phyloP scores from a whole-genome alignment of 23 tunicate genomes.

The Oikopleura dioica region DNA sequence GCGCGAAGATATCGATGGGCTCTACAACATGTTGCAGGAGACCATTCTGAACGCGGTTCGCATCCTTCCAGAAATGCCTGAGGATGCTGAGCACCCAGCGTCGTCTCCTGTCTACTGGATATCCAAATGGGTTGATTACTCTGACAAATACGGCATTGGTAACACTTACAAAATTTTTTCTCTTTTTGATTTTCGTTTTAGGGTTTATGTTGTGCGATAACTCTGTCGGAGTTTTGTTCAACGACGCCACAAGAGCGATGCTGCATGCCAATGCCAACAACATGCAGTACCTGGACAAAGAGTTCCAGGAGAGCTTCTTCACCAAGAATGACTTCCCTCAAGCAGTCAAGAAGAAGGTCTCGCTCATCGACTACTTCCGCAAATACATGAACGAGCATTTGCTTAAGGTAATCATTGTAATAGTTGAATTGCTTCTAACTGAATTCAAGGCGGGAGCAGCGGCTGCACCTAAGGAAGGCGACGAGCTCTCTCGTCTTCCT shows the following conservation, averaged over 20 bases:
- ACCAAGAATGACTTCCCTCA: conserved; percentile 34
- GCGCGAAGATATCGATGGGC: too few relatives aligned
- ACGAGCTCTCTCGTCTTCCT: conserved; percentile 64
- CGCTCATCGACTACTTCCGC: conserved; percentile 71
- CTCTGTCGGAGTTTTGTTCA: conserved; percentile 84
- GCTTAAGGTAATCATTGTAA: conserved; percentile 26
- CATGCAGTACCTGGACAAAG: conserved; percentile 74
- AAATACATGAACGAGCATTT: conserved; percentile 83
- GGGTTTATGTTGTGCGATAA: conserved; percentile 84
- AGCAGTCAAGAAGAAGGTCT: conserved; percentile 45
- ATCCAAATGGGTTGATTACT: too few relatives aligned
- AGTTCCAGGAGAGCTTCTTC: conserved; percentile 47
- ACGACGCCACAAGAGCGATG: conserved; percentile 64
- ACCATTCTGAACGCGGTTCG: too few relatives aligned
- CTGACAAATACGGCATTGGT: too few relatives aligned
- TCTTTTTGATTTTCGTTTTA: too few relatives aligned
- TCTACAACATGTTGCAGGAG: too few relatives aligned
- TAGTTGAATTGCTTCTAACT: not conserved
- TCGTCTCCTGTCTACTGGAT: conserved; percentile 81
- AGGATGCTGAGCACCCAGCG: conserved; percentile 85
- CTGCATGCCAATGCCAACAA: conserved; percentile 59
- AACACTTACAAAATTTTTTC: too few relatives aligned
- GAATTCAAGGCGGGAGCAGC: conserved; percentile 62
- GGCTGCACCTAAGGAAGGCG: conserved; percentile 82
- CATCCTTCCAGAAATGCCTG: conserved; percentile 14